phyloP scores from a whole-genome alignment of 2,888 invertebrate genomes.

The Lepetodrilus schrolli region DNA sequence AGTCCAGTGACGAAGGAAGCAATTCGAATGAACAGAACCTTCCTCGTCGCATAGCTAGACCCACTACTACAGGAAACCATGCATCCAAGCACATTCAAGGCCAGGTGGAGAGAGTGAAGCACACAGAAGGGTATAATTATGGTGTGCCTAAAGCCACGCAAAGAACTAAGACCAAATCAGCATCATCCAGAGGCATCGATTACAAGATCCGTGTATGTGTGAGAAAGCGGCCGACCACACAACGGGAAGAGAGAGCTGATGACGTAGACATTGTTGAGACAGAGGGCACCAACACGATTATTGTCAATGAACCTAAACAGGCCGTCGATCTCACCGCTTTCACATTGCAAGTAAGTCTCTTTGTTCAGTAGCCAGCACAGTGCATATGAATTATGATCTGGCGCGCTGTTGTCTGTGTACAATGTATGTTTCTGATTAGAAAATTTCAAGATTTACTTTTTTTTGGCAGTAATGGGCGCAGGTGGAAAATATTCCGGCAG shows the following conservation, averaged over 20 bases:
- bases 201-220: constrained; percentile 71
- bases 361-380: too few species aligned
- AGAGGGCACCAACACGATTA: constrained; percentile 61
- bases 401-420: too few species aligned
- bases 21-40: constrained; percentile 57
- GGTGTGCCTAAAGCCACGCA: constrained; percentile 61
- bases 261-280: constrained; percentile 67
- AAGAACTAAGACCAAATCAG: constrained; percentile 28
- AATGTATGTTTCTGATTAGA: too few species aligned
- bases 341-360: constrained; percentile 66
- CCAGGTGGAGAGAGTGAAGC: constrained; percentile 59
- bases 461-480: too few species aligned
- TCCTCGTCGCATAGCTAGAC: constrained; percentile 46
- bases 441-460: too few species aligned
- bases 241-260: constrained; percentile 59
- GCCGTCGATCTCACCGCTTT: constrained; percentile 72
- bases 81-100: constrained; percentile 42
- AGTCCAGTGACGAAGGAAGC: constrained; percentile 43
- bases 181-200: constrained; percentile 42
- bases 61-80: constrained; percentile 41
- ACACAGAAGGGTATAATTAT: constrained; percentile 70
- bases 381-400: too few species aligned
- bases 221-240: constrained; percentile 69
- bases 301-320: constrained; percentile 70
- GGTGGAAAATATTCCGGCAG: too few species aligned